Base-by-base conservation (phyloP, 1,140 invertebrate species). In the Vanessa tameamea region DNA sequence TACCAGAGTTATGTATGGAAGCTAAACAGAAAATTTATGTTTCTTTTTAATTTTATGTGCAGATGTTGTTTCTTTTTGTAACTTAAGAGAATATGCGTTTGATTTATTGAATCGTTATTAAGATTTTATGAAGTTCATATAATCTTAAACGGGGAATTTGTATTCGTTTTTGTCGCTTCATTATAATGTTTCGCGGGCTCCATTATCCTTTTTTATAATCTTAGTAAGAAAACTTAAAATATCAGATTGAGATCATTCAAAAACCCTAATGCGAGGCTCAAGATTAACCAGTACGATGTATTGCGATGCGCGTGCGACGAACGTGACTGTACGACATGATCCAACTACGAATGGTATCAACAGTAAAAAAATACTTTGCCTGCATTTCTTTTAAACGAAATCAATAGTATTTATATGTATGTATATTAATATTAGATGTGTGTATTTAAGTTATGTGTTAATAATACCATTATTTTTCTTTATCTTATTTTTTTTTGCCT, bases 241-340 rank as follows among this genome's bases (percentile, higher is more conserved):
- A 11, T 43, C 1, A 67, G 65, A 67, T 67, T 48, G 31, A 67
- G 65, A 67, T 67, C 47, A 74, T 73, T 74, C 69, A 79, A 76
- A 75, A 79, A 73, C 67, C 72, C 57, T 47, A 48, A 73, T 74
- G 63, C 63, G 64, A 77, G 59, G 65, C 50, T 67, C 51, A 69
- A 70, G 75, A 81, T 81, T 74, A 74, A 65, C 72, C 64, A 51
- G 64, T 47, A 59, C 71, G 75, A 79, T 76, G 65, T 63, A 70
- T 48, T 20, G 31, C 37, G 57, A 66, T 70, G 76, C 77, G 77
- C 79, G 74, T 78, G 75, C 79, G 64, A 63, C 3, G 55, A 53
- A 80, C 77, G 79, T 78, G 79, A 78, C 75, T 75, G 31, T 20
- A 48, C 15, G 53, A 53, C 70, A 26, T 67, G 69, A 73, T 69